Evolutionary conservation across 2,888 invertebrate species (phyloP).

Genomic region (Steinernema carpocapsae): DNA sequence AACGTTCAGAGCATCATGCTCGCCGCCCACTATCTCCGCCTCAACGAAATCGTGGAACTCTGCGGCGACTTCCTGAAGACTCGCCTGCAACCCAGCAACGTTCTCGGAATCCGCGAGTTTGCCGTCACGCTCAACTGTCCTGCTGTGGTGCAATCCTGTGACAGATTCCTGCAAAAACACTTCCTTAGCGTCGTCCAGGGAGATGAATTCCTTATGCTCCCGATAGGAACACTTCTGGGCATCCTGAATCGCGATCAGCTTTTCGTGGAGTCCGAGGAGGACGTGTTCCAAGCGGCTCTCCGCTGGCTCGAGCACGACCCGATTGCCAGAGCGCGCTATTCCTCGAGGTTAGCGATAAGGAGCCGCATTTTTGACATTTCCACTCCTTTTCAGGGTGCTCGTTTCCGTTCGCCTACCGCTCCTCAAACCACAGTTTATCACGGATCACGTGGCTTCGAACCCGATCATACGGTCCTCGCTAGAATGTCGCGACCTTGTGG

Average conservation of each 20-base stretch:
- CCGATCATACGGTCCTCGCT: slow-evolving; percentile 76
- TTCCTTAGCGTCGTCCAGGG: slow-evolving; percentile 80
- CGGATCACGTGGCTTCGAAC: slow-evolving; percentile 74
- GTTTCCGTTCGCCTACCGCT: slow-evolving; percentile 81
- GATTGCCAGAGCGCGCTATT: slow-evolving; percentile 72
- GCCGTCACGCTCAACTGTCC: slow-evolving; percentile 81
- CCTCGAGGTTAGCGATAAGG: slow-evolving; percentile 45
- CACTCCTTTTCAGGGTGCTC: slow-evolving; percentile 72
- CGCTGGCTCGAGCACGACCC: slow-evolving; percentile 79
- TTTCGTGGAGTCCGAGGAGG: slow-evolving; percentile 79
- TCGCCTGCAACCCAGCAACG: slow-evolving; percentile 71
- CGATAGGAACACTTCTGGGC: slow-evolving; percentile 58
- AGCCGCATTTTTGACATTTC: not conserved
- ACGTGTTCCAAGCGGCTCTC: slow-evolving; percentile 84
- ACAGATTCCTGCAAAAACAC: slow-evolving; percentile 81
- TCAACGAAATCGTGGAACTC: slow-evolving; percentile 81
- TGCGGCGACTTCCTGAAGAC: slow-evolving; percentile 82
- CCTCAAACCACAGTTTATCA: slow-evolving; percentile 81
- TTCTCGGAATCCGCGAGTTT: slow-evolving; percentile 80
- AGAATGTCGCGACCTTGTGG: slow-evolving; percentile 72
- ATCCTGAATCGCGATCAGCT: slow-evolving; percentile 80
- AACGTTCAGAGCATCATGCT: slow-evolving; percentile 44
- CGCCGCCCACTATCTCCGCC: slow-evolving; percentile 77
- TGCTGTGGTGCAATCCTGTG: slow-evolving; percentile 78
- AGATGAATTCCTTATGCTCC: slow-evolving; percentile 78